phyloP scores from a whole-genome alignment of 1,140 invertebrate genomes.

The Microplitis demolitor region DNA sequence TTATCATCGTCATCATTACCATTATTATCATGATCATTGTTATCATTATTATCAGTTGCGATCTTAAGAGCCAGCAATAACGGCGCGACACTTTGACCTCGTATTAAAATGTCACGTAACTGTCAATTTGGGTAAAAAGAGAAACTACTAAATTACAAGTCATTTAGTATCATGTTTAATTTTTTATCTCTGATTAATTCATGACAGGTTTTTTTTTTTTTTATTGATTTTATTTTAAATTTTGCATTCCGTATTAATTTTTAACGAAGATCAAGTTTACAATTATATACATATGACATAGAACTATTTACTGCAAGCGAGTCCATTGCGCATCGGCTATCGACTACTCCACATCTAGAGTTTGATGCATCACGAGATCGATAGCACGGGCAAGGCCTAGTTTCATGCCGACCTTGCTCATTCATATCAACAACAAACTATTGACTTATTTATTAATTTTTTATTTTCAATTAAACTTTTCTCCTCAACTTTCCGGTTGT shows the following conservation, averaged over 20 bases:
- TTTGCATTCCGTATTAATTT: no score
- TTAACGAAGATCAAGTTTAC: no score
- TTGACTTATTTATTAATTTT: slow-evolving; percentile 5
- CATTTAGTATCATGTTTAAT: no score
- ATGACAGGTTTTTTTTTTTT: no score
- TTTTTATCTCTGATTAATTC: no score
- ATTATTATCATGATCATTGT: slow-evolving; percentile 8
- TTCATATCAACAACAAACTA: slow-evolving; percentile 3
- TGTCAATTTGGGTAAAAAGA: background rate
- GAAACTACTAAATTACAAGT: no score
- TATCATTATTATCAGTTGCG: background rate
- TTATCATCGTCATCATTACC: slow-evolving; percentile 15
- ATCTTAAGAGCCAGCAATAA: background rate
- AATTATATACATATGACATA: no score
- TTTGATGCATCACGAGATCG: slow-evolving; percentile 13
- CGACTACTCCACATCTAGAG: background rate
- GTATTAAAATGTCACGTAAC: background rate
- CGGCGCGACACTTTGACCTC: background rate
- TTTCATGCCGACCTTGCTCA: slow-evolving; percentile 8
- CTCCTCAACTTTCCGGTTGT: background rate
- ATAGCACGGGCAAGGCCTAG: slow-evolving; percentile 17
- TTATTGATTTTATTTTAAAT: no score
- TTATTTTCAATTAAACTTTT: background rate
- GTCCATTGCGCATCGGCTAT: slow-evolving; percentile 17
- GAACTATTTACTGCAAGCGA: background rate